Conservation (phyloP, 2,113 vertebrate genomes). For the Pyrgilauda ruficollis region DNA sequence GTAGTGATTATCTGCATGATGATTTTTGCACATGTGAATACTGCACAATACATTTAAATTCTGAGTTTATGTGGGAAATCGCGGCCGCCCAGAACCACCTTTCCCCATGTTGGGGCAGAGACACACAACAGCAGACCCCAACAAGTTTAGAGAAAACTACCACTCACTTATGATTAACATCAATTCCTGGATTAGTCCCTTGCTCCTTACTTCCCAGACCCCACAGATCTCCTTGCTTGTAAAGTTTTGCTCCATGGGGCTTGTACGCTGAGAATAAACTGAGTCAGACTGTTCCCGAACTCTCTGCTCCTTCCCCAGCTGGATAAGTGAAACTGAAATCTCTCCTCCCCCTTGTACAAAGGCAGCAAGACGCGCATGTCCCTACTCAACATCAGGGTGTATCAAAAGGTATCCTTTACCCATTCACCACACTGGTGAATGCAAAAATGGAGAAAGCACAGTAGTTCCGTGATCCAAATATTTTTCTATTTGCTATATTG, state of each 20-base stretch:
- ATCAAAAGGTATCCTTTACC: background rate
- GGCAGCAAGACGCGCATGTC: accelerated
- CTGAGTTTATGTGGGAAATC: too few relatives aligned
- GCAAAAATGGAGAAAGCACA: background rate
- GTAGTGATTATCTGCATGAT: background rate
- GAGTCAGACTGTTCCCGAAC: background rate
- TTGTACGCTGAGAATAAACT: background rate
- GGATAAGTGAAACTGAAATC: background rate
- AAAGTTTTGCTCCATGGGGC: background rate
- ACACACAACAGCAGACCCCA: too few relatives aligned
- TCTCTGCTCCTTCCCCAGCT: background rate
- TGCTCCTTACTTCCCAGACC: background rate
- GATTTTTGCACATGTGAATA: background rate
- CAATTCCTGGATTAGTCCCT: background rate
- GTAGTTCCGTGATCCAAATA: background rate
- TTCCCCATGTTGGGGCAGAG: too few relatives aligned
- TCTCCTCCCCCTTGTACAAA: background rate
- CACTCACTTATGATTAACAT: background rate
- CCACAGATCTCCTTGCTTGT: background rate
- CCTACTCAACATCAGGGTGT: too few relatives aligned
- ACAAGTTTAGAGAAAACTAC: background rate
- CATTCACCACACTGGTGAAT: background rate
- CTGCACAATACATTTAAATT: background rate
- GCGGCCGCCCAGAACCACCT: too few relatives aligned
- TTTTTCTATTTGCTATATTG: background rate